A percentile compares a stretch with the other conserved stretches of the same genome.
These are phyloP conservation scores for Petrocephalus microphthalmus DNA, from an alignment of 2,113 vertebrate genomes.

Conservation along the genomic window DNA sequence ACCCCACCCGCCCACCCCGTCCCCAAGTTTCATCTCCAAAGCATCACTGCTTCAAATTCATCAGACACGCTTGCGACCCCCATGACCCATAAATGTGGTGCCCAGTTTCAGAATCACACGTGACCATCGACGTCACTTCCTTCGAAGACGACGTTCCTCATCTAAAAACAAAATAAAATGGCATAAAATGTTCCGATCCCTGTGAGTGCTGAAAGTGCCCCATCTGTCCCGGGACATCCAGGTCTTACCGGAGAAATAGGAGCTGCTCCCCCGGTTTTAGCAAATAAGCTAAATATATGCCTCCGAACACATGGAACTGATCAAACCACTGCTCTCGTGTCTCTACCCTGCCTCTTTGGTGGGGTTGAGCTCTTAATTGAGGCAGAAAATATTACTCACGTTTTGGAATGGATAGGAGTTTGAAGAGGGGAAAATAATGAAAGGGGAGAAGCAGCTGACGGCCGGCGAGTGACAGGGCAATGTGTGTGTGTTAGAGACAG, in stretches of 20 bases:
- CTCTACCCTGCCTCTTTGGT: conserved; percentile 5
- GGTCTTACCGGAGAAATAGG: neutral
- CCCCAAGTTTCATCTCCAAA: neutral
- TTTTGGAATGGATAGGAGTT: conserved; percentile 39
- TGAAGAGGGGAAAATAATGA: conserved; percentile 42
- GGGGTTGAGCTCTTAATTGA: conserved; percentile 38
- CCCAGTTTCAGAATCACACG: neutral
- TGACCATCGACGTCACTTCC: neutral
- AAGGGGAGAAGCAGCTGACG: conserved; percentile 31
- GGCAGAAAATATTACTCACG: conserved; percentile 59
- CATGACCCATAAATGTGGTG: neutral
- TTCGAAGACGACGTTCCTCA: neutral
- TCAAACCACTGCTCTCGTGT: conserved; percentile 31
- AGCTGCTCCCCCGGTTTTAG: neutral
- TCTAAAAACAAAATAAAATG: neutral
- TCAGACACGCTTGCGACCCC: neutral
- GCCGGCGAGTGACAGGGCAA: conserved; percentile 18
- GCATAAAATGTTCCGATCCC: neutral
- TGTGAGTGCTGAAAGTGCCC: neutral
- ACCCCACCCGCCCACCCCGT: neutral
- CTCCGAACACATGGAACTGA: conserved; percentile 38
- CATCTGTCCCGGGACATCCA: neutral
- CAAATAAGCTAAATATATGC: conserved; percentile 26
- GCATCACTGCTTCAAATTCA: neutral
- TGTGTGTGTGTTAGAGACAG: neutral